Evolutionary conservation across 2,797 vertebrate species (phyloP).

Genomic region (Neosalanx taihuensis): DNA sequence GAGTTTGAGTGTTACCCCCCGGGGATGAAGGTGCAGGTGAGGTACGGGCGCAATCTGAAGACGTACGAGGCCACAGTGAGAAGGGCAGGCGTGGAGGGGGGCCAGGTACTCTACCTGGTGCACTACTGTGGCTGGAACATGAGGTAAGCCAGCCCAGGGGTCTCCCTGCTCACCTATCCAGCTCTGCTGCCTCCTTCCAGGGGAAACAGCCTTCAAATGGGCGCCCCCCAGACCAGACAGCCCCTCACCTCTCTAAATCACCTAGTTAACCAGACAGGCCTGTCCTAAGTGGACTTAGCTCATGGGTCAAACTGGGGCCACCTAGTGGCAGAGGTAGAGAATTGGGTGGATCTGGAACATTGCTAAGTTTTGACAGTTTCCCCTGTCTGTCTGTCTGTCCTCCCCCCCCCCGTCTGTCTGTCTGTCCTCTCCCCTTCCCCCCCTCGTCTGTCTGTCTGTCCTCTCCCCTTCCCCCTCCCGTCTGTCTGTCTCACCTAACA

Average conservation of each 20-base stretch:
- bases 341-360: conserved; percentile 52
- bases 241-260: conserved; percentile 53
- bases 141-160: conserved; percentile 82
- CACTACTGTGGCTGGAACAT: conserved; percentile 89
- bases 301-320: conserved; percentile 59
- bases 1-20: conserved; percentile 86
- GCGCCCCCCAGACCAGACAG: conserved; percentile 52
- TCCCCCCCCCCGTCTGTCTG: conserved; percentile 42
- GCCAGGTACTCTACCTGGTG: conserved; percentile 86
- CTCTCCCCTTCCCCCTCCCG: conserved; percentile 42
- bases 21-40: conserved; percentile 89
- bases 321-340: conserved; percentile 69
- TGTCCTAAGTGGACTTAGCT: conserved; percentile 54
- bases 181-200: not conserved
- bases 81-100: conserved; percentile 86
- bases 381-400: conserved; percentile 41
- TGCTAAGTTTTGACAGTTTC: conserved; percentile 22
- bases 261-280: conserved; percentile 32
- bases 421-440: too few species aligned
- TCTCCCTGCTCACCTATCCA: conserved; percentile 52
- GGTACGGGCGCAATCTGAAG: conserved; percentile 85
- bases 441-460: conserved; percentile 67
- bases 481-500: conserved; percentile 59
- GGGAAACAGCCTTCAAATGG: conserved; percentile 55
- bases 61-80: conserved; percentile 85